Evolutionary conservation across 2,888 invertebrate genomes (phyloP).

Genomic region (Pyrgus malvae): DNA sequence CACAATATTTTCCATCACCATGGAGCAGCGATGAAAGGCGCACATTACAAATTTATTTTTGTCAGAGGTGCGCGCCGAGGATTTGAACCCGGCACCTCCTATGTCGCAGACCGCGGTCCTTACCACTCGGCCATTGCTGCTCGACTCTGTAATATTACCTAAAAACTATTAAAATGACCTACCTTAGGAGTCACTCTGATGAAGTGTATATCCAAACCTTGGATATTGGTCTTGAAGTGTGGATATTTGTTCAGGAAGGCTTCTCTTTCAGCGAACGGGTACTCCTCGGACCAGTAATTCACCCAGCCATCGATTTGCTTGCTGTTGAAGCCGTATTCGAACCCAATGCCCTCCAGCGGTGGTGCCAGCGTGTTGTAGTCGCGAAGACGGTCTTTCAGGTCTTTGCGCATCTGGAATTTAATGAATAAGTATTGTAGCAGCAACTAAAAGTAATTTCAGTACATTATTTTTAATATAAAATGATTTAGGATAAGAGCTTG

Average conservation of each 20-base stretch:
- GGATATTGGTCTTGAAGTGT: conserved; percentile 89
- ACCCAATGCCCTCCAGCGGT: conserved; percentile 86
- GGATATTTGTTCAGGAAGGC: conserved; percentile 86
- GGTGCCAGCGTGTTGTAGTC: conserved; percentile 56
- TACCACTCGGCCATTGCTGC: too few species aligned
- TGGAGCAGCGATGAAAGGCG: too few species aligned
- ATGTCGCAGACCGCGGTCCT: too few species aligned
- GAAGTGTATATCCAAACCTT: conserved; percentile 88
- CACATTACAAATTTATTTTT: neutral
- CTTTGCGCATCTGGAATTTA: conserved; percentile 56
- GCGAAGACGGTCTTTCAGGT: conserved; percentile 54
- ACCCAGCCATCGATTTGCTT: conserved; percentile 84
- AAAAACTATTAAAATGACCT: neutral
- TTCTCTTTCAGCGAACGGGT: conserved; percentile 84
- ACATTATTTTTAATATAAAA: too few species aligned
- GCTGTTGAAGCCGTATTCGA: conserved; percentile 92
- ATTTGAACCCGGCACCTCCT: too few species aligned
- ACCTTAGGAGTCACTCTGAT: conserved; percentile 85
- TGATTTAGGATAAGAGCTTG: too few species aligned
- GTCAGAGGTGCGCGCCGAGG: too few species aligned
- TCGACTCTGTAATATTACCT: too few species aligned
- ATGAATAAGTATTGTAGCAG: neutral
- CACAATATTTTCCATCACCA: too few species aligned
- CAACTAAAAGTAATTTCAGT: neutral
- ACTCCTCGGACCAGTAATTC: conserved; percentile 89